Evolutionary conservation across 2,888 invertebrate species (phyloP).

Genomic region (Phanerotoma sp.): DNA sequence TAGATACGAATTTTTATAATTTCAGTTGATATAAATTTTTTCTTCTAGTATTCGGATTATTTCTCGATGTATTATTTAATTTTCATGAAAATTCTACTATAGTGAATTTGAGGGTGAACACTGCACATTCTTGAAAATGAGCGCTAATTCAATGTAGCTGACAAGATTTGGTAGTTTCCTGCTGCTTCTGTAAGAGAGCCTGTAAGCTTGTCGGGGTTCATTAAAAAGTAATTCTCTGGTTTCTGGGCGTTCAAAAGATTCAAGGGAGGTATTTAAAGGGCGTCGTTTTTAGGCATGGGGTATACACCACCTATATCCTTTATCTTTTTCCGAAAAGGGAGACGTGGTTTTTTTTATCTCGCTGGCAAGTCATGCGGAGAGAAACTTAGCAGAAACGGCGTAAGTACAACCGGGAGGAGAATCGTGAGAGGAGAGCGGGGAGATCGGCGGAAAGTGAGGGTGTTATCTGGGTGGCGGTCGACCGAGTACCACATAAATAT

Average conservation of each 20-base stretch:
- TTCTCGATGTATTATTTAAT: no score
- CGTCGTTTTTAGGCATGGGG: not conserved
- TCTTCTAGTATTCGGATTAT: no score
- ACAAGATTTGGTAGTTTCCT: slow-evolving; percentile 20
- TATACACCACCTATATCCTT: slow-evolving; percentile 11
- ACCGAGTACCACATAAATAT: slow-evolving; percentile 57
- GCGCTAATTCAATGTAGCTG: slow-evolving; percentile 47
- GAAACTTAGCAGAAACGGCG: slow-evolving; percentile 26
- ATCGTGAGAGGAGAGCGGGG: slow-evolving; percentile 29
- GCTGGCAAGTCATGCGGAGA: slow-evolving; percentile 29
- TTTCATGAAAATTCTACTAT: not conserved
- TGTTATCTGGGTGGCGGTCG: slow-evolving; percentile 56
- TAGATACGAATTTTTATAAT: no score
- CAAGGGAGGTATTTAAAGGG: not conserved
- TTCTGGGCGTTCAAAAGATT: not conserved
- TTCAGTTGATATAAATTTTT: no score
- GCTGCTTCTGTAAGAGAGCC: not conserved
- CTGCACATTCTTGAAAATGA: slow-evolving; percentile 42
- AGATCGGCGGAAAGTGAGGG: slow-evolving; percentile 42
- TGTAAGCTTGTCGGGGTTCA: not conserved
- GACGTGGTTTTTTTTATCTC: slow-evolving; percentile 39
- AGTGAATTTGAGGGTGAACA: no score
- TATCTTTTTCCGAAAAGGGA: slow-evolving; percentile 28
- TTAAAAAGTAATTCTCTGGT: slow-evolving; percentile 5
- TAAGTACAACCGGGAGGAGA: slow-evolving; percentile 28